Percentiles rank a stretch among this genome's conserved stretches.
phyloP scores from a whole-genome alignment of 35 echinoderm and acorn worm species.

The Holothuria glaberrima region DNA sequence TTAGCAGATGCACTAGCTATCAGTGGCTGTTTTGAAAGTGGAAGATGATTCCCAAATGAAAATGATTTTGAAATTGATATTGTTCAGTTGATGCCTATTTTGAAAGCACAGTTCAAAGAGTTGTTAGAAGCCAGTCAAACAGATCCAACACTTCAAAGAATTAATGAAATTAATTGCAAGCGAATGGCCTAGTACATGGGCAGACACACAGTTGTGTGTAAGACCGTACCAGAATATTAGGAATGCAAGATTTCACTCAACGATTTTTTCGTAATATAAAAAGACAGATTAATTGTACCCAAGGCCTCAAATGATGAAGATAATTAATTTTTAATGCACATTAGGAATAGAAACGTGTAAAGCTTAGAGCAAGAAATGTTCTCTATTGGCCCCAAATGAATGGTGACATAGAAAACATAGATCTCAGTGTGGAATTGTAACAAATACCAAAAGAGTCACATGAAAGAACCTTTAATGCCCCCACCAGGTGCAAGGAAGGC shows the following conservation, averaged over 20 bases:
- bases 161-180: background rate
- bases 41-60: background rate
- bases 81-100: background rate
- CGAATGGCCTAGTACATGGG: no score
- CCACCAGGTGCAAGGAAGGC: background rate
- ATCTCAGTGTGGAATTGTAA: slow-evolving; percentile 2
- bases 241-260: background rate
- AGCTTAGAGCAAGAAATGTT: slow-evolving; percentile 37
- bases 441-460: background rate
- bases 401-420: slow-evolving; percentile 17
- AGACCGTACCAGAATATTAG: no score
- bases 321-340: slow-evolving; percentile 20
- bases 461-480: slow-evolving; percentile 10
- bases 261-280: background rate
- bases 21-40: background rate
- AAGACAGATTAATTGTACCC: background rate
- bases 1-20: slow-evolving; percentile 52
- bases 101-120: slow-evolving; percentile 1
- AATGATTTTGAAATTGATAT: background rate
- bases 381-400: slow-evolving; percentile 47
- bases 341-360: slow-evolving; percentile 37
- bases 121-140: slow-evolving; percentile 1
- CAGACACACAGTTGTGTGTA: no score
- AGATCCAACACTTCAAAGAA: slow-evolving; percentile 9
- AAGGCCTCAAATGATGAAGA: slow-evolving; percentile 1